These are phyloP conservation scores for Diadema setosum DNA, from an alignment of 35 echinoderm and acorn worm genomes.

Conservation along the genomic window DNA sequence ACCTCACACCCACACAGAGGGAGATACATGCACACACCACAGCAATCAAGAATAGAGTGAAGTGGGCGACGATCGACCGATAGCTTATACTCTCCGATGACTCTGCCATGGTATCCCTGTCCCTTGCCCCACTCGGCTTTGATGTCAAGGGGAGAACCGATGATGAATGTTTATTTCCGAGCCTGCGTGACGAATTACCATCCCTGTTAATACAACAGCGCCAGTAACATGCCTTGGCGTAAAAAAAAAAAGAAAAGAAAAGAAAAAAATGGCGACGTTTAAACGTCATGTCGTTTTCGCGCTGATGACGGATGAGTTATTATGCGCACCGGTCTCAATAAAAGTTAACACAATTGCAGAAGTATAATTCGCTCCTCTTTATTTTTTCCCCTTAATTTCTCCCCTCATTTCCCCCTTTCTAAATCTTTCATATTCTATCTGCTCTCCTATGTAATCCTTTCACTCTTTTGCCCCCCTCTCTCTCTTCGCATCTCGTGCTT, in stretches of 20 bases:
- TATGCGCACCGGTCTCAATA: background rate
- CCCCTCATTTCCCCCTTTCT: background rate
- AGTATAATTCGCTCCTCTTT: constrained; percentile 45
- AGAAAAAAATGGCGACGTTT: background rate
- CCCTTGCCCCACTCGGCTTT: too few species aligned
- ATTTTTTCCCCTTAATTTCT: background rate
- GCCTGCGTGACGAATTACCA: background rate
- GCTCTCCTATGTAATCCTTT: background rate
- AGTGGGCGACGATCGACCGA: too few species aligned
- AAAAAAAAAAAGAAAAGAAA: too few species aligned
- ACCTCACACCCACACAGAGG: too few species aligned
- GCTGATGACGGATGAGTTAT: constrained; percentile 41
- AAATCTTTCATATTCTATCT: background rate
- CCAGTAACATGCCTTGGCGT: background rate
- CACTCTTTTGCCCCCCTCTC: too few species aligned
- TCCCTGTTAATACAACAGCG: background rate
- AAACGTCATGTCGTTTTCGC: constrained; percentile 5
- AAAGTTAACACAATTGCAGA: constrained; percentile 31
- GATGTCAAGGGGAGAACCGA: too few species aligned
- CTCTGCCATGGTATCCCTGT: too few species aligned
- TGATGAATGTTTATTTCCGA: background rate
- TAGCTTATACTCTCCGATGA: too few species aligned
- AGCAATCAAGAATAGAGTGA: too few species aligned
- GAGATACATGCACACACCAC: too few species aligned
- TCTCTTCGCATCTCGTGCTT: too few species aligned